Evolutionary conservation across 2,888 invertebrate species (phyloP).

Genomic region (Rhingia rostrata): DNA sequence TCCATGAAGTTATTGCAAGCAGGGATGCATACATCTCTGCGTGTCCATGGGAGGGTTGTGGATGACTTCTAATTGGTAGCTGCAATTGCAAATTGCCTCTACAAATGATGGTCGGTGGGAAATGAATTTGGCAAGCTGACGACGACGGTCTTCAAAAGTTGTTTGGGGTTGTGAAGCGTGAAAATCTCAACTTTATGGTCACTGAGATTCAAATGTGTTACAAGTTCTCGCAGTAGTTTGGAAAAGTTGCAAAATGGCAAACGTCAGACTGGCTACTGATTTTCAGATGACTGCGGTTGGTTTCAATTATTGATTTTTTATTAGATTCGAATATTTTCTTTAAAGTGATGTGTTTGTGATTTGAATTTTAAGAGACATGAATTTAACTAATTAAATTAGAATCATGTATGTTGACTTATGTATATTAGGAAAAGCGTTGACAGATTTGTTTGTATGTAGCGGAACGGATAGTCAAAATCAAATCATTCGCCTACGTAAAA

Average conservation of each 20-base stretch:
- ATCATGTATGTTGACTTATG: too few relatives aligned
- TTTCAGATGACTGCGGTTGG: neutral
- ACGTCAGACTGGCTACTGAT: neutral
- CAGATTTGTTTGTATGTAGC: too few relatives aligned
- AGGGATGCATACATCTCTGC: neutral
- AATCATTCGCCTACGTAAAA: too few relatives aligned
- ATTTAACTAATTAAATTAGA: too few relatives aligned
- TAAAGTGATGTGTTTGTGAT: too few relatives aligned
- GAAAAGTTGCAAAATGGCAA: neutral
- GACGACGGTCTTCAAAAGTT: slow-evolving; percentile 37
- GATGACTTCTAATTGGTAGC: slow-evolving; percentile 62
- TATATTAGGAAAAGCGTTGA: too few relatives aligned
- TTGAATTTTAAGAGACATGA: too few relatives aligned
- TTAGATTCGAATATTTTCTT: too few relatives aligned
- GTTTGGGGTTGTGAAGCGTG: slow-evolving; percentile 30
- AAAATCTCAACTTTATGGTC: slow-evolving; percentile 47
- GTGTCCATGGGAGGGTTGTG: neutral
- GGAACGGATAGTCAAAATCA: too few relatives aligned
- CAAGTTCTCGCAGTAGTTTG: slow-evolving; percentile 20
- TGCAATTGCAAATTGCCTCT: slow-evolving; percentile 50
- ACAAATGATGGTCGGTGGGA: neutral
- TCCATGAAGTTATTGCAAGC: slow-evolving; percentile 54
- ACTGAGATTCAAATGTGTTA: slow-evolving; percentile 32
- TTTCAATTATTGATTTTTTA: neutral
- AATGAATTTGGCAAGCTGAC: slow-evolving; percentile 1